Conservation (phyloP, 2,113 vertebrate genomes). For the Grus americana region DNA sequence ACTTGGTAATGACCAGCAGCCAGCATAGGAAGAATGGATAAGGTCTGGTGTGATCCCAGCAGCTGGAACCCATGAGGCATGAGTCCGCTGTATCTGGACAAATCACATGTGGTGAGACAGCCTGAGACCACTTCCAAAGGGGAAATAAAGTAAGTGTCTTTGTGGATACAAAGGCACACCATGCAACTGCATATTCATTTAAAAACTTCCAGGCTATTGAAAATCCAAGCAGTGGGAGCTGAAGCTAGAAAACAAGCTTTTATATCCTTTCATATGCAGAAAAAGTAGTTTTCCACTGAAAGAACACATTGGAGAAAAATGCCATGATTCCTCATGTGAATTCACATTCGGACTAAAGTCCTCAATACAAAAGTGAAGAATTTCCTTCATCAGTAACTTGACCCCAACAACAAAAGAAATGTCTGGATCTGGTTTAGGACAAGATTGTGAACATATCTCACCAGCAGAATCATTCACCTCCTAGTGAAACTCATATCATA, state of each 20-base stretch:
- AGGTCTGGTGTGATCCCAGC: not conserved
- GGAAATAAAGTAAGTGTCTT: not conserved
- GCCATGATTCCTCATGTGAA: not conserved
- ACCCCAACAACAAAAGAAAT: not conserved
- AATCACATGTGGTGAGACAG: not conserved
- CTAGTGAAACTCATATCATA: not conserved
- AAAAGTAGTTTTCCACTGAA: not conserved
- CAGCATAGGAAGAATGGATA: not conserved
- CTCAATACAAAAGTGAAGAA: not conserved
- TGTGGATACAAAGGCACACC: not conserved
- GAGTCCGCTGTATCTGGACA: not conserved
- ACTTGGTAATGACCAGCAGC: not conserved
- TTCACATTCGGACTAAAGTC: not conserved
- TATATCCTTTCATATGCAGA: not conserved
- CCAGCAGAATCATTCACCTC: not conserved
- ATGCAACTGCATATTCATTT: not conserved
- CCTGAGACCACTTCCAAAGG: not conserved
- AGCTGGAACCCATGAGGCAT: not conserved
- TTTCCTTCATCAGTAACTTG: not conserved
- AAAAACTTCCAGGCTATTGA: not conserved
- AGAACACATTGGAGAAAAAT: not conserved
- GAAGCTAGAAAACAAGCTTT: not conserved
- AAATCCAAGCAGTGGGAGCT: not conserved
- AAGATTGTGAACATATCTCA: not conserved
- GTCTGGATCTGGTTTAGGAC: not conserved